A percentile compares a stretch with the other conserved stretches of the same genome.
These are phyloP conservation scores for Thalassophryne amazonica DNA, from an alignment of 2,797 vertebrate genomes.

Conservation along the genomic window DNA sequence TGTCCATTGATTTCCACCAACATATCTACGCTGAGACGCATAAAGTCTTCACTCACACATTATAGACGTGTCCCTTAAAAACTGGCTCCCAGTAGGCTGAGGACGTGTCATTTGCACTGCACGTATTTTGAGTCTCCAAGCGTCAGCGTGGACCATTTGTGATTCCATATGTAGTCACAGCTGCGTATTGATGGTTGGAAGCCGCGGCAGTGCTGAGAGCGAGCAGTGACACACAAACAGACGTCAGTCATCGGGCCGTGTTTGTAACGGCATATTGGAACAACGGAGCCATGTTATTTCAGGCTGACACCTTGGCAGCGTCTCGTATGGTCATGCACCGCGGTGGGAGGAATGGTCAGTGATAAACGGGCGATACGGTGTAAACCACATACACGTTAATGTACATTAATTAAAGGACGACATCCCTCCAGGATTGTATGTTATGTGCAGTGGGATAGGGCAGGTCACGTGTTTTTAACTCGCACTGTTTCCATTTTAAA, in stretches of 20 bases:
- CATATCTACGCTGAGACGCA: no score
- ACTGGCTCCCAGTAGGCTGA: no score
- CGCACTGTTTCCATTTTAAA: constrained; percentile 13
- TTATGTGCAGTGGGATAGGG: no score
- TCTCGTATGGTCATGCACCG: constrained; percentile 10
- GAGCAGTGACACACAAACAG: not conserved
- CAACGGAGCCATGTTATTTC: not conserved
- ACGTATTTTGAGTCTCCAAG: not conserved
- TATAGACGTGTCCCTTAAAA: no score
- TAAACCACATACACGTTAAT: constrained; percentile 19
- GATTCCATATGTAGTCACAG: not conserved
- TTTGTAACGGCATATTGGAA: not conserved
- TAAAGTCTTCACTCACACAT: no score
- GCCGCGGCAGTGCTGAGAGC: constrained; percentile 1
- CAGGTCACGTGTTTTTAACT: constrained; percentile 13
- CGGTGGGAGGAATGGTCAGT: constrained; percentile 26
- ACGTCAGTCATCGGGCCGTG: not conserved
- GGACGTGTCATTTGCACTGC: no score
- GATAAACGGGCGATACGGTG: constrained; percentile 26
- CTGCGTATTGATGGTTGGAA: not conserved
- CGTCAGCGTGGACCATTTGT: not conserved
- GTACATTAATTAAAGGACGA: constrained; percentile 42
- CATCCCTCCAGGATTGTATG: constrained; percentile 22
- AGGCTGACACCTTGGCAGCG: constrained; percentile 15
- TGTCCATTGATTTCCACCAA: no score